Percentiles rank a stretch among this genome's conserved stretches.
Evolutionary conservation across 1,140 invertebrate genomes (phyloP).

Genomic region (Chionoecetes opilio): DNA sequence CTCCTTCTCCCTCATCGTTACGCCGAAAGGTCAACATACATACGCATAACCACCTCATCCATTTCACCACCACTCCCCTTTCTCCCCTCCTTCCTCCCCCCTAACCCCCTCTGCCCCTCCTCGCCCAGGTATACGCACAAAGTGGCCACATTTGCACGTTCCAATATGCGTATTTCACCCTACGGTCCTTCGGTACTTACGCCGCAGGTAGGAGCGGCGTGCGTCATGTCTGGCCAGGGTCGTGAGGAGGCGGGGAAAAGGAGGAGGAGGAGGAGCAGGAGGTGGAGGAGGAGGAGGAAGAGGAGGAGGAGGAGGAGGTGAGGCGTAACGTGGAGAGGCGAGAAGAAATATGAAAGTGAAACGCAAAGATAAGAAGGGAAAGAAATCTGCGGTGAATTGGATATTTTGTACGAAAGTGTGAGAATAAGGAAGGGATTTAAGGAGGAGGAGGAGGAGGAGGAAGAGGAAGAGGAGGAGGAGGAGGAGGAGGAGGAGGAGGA

Average conservation of each 20-base stretch:
- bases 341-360: conserved; percentile 2
- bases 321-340: background rate
- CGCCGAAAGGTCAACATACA: too few relatives aligned
- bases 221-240: conserved; percentile 5
- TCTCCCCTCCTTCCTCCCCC: background rate
- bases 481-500: background rate
- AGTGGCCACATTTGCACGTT: background rate
- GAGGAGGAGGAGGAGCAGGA: background rate
- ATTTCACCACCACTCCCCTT: too few relatives aligned
- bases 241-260: background rate
- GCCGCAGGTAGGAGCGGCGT: background rate
- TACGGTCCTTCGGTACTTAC: background rate
- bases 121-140: background rate
- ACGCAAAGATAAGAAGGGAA: background rate
- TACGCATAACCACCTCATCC: too few relatives aligned
- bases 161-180: background rate
- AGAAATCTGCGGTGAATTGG: background rate
- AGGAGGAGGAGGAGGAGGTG: conserved; percentile 43
- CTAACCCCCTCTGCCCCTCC: background rate
- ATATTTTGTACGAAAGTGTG: background rate
- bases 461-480: background rate
- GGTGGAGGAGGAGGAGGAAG: background rate
- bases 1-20: background rate
- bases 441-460: background rate
- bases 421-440: background rate